Percentiles rank a stretch among this genome's conserved stretches.
Evolutionary conservation across 2,888 invertebrate species (phyloP).

Genomic region (Aphelenchoides bicaudatus): DNA sequence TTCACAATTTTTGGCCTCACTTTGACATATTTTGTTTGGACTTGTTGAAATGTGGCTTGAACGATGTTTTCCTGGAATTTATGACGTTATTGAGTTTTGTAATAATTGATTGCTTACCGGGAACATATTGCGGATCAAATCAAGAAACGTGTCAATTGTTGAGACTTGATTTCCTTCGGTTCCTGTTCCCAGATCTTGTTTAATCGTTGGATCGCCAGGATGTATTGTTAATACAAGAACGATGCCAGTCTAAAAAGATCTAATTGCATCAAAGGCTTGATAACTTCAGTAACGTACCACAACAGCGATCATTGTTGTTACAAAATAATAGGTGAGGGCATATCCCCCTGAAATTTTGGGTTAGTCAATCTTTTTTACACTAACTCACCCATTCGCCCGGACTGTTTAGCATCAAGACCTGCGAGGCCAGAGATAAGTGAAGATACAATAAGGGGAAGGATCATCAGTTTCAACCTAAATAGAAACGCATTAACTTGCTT

Average conservation of each 20-base stretch:
- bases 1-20: constrained; percentile 52
- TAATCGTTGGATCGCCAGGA: constrained; percentile 67
- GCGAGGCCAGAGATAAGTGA: constrained; percentile 70
- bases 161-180: constrained; percentile 55
- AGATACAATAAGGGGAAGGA: constrained; percentile 69
- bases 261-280: background rate
- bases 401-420: constrained; percentile 69
- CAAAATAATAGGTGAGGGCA: constrained; percentile 69
- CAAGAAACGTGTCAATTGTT: constrained; percentile 76
- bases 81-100: background rate
- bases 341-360: too few relatives aligned
- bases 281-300: constrained; percentile 61
- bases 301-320: constrained; percentile 70
- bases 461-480: constrained; percentile 69
- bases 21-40: constrained; percentile 59
- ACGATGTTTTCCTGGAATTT: constrained; percentile 81
- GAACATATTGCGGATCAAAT: constrained; percentile 74
- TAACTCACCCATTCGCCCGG: constrained; percentile 70
- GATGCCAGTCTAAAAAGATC: constrained; percentile 66
- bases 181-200: constrained; percentile 53
- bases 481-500: too few relatives aligned
- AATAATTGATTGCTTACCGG: background rate
- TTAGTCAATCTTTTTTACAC: too few relatives aligned
- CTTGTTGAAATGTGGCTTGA: constrained; percentile 68
- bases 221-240: constrained; percentile 69